These are phyloP conservation scores for Micrastur ruficollis DNA, from an alignment of 2,797 vertebrate genomes.

Conservation along the genomic window DNA sequence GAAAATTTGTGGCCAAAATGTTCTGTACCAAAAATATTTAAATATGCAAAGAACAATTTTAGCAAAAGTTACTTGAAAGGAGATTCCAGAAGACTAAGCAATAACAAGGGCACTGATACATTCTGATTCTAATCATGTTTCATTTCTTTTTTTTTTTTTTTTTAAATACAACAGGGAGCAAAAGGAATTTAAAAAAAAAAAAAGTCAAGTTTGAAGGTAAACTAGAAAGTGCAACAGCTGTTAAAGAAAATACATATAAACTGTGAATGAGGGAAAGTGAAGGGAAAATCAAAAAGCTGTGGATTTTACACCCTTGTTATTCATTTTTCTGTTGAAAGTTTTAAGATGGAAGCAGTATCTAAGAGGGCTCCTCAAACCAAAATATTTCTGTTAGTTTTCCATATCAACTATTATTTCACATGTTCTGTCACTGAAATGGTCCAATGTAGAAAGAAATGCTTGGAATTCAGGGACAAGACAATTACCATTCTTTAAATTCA, in stretches of 20 bases:
- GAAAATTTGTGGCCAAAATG: not conserved
- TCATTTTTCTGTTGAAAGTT: not conserved
- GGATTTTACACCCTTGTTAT: not conserved
- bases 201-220: not conserved
- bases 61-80: not conserved
- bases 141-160: not conserved
- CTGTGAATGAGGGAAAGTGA: not conserved
- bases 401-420: not conserved
- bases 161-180: not conserved
- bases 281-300: not conserved
- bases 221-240: not conserved
- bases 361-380: not conserved
- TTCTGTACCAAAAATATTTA: not conserved
- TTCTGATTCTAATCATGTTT: not conserved
- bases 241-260: not conserved
- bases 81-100: conserved; percentile 15
- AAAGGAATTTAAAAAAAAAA: not conserved
- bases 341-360: not conserved
- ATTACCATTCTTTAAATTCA: not conserved
- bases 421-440: not conserved
- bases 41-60: not conserved
- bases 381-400: not conserved
- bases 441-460: not conserved
- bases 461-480: not conserved
- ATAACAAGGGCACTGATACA: not conserved